These are phyloP conservation scores for Flabesymbios commensalis DNA, from an alignment of 2,888 invertebrate species.

Conservation along the genomic window DNA sequence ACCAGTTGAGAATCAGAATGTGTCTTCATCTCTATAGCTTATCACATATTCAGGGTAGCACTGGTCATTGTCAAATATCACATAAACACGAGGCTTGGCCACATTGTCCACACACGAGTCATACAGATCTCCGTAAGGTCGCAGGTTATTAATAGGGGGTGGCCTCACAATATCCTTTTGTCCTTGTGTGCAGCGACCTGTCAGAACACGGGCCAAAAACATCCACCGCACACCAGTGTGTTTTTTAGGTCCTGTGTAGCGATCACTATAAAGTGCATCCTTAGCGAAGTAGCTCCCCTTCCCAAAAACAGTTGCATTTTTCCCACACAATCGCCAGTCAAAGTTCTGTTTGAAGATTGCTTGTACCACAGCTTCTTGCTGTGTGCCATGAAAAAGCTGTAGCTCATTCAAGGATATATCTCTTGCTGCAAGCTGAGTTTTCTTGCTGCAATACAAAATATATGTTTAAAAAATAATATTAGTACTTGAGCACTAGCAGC, in stretches of 20 bases:
- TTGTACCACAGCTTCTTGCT: conserved; percentile 28
- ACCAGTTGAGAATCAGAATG: too few species aligned
- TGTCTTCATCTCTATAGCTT: too few species aligned
- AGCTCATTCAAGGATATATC: conserved; percentile 29
- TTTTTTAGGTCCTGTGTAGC: conserved; percentile 3
- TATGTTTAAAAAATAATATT: too few species aligned
- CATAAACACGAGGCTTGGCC: conserved; percentile 37
- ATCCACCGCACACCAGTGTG: conserved; percentile 27
- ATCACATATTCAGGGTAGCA: conserved; percentile 46
- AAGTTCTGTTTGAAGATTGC: conserved; percentile 48
- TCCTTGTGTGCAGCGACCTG: conserved; percentile 39
- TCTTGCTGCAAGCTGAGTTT: background rate
- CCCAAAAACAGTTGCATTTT: conserved; percentile 38
- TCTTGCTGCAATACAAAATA: conserved; percentile 4
- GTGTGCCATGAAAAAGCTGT: conserved; percentile 45
- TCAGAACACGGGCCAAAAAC: conserved; percentile 42
- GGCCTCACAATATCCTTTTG: conserved; percentile 29
- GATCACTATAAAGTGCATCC: conserved; percentile 34
- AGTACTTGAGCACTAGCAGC: too few species aligned
- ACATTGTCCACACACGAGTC: conserved; percentile 45
- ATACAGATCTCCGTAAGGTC: conserved; percentile 48
- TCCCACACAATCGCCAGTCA: conserved; percentile 45
- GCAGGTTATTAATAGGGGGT: conserved; percentile 37
- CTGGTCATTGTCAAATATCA: conserved; percentile 43
- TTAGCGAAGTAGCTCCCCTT: conserved; percentile 47